Percentiles rank a stretch among this genome's conserved stretches.
phyloP scores from a whole-genome alignment of 2,113 vertebrate species.

The Cryptoleucopteryx plumbea region DNA sequence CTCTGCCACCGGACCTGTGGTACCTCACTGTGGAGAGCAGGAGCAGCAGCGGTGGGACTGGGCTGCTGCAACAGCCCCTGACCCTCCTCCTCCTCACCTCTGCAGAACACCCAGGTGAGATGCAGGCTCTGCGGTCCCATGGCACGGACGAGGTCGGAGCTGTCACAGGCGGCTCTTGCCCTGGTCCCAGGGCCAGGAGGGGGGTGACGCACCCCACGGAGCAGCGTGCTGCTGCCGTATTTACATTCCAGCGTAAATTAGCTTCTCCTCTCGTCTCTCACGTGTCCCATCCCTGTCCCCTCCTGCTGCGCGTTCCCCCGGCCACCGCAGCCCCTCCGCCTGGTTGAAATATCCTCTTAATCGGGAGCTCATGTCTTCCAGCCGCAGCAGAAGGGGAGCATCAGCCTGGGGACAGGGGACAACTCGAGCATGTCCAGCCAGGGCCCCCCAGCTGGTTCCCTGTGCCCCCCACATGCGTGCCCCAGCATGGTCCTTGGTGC shows the following conservation, averaged over 20 bases:
- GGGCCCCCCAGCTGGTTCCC: rapidly evolving
- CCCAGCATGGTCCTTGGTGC: background rate
- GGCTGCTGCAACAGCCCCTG: background rate
- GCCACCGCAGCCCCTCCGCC: background rate
- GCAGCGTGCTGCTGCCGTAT: background rate
- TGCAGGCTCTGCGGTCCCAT: rapidly evolving
- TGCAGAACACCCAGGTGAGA: background rate
- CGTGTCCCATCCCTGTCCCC: background rate
- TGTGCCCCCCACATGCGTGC: rapidly evolving
- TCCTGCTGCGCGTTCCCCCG: background rate
- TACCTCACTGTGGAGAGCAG: background rate
- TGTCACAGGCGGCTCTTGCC: background rate
- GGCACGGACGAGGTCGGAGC: background rate
- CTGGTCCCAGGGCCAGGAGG: background rate
- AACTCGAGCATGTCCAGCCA: rapidly evolving
- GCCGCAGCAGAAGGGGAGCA: background rate
- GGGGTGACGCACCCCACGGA: background rate
- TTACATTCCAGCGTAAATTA: slow-evolving; percentile 33
- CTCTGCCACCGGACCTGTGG: background rate
- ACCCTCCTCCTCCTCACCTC: background rate
- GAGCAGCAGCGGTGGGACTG: background rate
- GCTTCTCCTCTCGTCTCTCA: background rate
- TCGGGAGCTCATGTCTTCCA: background rate
- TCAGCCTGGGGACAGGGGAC: background rate
- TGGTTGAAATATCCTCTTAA: slow-evolving; percentile 32